Conservation (phyloP, 2,797 vertebrate species). For the Phataginus tetradactyla region DNA sequence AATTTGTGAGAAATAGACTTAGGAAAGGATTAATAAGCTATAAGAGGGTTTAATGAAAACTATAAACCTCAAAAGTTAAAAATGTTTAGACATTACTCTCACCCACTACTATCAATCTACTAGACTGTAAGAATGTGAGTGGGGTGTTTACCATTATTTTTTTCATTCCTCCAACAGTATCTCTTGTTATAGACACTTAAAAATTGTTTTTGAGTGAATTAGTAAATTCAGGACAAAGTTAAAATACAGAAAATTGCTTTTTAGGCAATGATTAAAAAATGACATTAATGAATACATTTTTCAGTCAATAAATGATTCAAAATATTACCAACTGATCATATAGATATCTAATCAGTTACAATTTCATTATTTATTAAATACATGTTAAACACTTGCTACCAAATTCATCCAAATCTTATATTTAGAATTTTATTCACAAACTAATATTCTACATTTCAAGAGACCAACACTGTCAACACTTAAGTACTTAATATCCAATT, state of each 20-base stretch:
- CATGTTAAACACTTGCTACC: neutral
- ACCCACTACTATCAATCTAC: neutral
- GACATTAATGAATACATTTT: neutral
- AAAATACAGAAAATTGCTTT: conserved; percentile 23
- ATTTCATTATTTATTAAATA: neutral
- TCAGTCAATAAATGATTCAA: conserved; percentile 1
- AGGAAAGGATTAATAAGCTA: neutral
- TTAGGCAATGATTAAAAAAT: conserved; percentile 5
- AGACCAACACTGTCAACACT: conserved; percentile 38
- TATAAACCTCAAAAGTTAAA: neutral
- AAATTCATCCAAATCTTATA: conserved; percentile 34
- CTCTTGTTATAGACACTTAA: neutral
- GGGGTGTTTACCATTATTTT: neutral
- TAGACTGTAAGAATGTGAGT: neutral
- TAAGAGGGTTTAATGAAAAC: neutral
- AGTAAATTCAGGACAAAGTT: neutral
- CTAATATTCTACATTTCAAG: conserved; percentile 3
- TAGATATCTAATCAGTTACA: neutral
- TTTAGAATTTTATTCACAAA: conserved; percentile 51
- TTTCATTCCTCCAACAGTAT: neutral
- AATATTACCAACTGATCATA: neutral
- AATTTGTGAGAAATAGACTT: conserved; percentile 25
- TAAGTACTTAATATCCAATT: conserved; percentile 13
- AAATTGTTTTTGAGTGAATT: conserved; percentile 1
- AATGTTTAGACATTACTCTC: neutral